These are phyloP conservation scores for Alectoris magna DNA, from an alignment of 2,797 vertebrate species.

Conservation along the genomic window DNA sequence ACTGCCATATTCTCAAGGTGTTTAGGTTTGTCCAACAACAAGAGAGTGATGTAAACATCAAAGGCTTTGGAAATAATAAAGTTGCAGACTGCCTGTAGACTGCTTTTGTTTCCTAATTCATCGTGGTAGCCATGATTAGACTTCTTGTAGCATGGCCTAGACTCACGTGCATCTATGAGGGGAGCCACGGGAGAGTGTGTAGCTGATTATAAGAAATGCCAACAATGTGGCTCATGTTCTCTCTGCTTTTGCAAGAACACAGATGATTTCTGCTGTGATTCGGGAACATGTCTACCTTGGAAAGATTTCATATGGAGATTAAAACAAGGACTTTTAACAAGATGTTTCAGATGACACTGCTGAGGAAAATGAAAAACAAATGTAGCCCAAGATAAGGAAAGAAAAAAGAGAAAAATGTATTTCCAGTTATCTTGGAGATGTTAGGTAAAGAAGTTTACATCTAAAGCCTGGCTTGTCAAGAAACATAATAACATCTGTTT, in stretches of 20 bases:
- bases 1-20: background rate
- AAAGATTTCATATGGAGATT: background rate
- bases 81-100: background rate
- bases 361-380: background rate
- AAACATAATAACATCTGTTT: conserved; percentile 21
- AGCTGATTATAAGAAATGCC: background rate
- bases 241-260: background rate
- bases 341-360: background rate
- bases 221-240: rapidly evolving
- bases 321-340: background rate
- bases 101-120: background rate
- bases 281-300: background rate
- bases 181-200: background rate
- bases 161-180: rapidly evolving
- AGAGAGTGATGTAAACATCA: background rate
- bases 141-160: background rate
- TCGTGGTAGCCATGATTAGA: background rate
- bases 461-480: conserved; percentile 29
- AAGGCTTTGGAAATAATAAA: background rate
- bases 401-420: background rate
- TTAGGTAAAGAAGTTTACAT: background rate
- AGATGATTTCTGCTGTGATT: background rate
- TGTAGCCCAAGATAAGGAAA: background rate
- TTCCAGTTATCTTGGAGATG: background rate
- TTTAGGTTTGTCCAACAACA: background rate